Conservation (phyloP, 2,113 vertebrate species). For the Cariama cristata region DNA sequence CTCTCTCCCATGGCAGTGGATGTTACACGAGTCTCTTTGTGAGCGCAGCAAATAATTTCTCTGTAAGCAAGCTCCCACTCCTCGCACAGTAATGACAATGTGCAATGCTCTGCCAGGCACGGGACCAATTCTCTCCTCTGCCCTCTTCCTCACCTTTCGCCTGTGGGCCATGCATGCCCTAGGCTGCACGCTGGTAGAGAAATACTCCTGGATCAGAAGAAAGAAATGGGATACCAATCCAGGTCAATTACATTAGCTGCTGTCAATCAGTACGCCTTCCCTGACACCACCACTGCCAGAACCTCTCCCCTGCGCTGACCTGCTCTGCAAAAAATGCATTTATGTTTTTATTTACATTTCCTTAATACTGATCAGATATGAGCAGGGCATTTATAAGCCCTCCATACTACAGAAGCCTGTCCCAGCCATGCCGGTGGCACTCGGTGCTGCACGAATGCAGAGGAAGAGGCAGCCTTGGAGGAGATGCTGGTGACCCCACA, state of each 20-base stretch:
- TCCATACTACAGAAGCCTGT: background rate
- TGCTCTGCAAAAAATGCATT: background rate
- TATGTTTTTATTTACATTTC: background rate
- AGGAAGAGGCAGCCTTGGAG: background rate
- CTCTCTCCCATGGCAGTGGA: background rate
- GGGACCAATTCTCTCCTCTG: background rate
- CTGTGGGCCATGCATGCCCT: rapidly evolving
- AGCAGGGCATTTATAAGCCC: background rate
- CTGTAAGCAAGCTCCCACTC: background rate
- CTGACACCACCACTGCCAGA: background rate
- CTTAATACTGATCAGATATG: background rate
- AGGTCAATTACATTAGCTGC: background rate
- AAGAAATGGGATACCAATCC: background rate
- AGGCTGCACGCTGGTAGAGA: background rate
- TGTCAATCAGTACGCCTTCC: background rate
- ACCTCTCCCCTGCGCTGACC: background rate
- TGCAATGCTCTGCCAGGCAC: background rate
- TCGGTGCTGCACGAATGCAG: background rate
- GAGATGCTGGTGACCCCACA: background rate
- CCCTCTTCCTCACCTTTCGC: background rate
- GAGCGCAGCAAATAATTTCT: rapidly evolving
- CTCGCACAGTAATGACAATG: background rate
- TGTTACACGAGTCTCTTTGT: rapidly evolving
- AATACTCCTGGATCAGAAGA: background rate
- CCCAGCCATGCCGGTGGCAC: rapidly evolving